These are phyloP conservation scores for Cinclus mexicanus DNA, from an alignment of 2,113 vertebrate species.

Conservation along the genomic window DNA sequence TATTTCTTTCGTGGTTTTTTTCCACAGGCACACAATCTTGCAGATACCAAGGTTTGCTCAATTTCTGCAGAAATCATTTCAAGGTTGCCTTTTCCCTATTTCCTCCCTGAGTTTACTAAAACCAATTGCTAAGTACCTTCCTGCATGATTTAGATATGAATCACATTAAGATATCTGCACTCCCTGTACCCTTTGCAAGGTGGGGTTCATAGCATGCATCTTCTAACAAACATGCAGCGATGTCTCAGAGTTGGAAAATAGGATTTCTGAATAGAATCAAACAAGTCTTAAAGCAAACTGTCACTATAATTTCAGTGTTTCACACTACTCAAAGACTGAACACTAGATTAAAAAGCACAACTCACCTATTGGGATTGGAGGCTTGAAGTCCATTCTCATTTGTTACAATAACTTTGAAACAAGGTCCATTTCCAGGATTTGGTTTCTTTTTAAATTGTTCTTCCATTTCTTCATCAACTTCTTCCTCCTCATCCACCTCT, in stretches of 20 bases:
- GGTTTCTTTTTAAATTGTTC: constrained; percentile 44
- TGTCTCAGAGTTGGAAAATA: neutral
- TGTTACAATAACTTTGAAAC: constrained; percentile 89
- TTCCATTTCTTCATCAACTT: constrained; percentile 50
- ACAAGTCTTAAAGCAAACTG: neutral
- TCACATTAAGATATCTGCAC: neutral
- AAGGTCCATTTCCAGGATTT: constrained; percentile 66
- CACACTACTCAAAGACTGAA: neutral
- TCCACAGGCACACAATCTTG: neutral
- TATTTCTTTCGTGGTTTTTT: neutral
- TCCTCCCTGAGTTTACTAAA: neutral
- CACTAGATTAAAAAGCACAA: neutral
- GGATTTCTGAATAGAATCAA: neutral
- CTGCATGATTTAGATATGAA: neutral
- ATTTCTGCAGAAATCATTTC: neutral
- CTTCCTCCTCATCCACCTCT: constrained; percentile 70
- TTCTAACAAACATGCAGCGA: neutral
- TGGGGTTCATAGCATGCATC: neutral
- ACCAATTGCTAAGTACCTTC: neutral
- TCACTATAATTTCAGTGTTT: neutral
- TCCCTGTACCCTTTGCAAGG: neutral
- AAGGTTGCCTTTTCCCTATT: neutral
- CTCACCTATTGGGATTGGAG: constrained; percentile 82
- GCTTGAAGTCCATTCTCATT: constrained; percentile 83
- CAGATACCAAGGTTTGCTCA: neutral